A percentile compares a stretch with the other conserved stretches of the same genome.
phyloP scores from a whole-genome alignment of 2,113 vertebrate genomes.

The Pangasianodon gigas region DNA sequence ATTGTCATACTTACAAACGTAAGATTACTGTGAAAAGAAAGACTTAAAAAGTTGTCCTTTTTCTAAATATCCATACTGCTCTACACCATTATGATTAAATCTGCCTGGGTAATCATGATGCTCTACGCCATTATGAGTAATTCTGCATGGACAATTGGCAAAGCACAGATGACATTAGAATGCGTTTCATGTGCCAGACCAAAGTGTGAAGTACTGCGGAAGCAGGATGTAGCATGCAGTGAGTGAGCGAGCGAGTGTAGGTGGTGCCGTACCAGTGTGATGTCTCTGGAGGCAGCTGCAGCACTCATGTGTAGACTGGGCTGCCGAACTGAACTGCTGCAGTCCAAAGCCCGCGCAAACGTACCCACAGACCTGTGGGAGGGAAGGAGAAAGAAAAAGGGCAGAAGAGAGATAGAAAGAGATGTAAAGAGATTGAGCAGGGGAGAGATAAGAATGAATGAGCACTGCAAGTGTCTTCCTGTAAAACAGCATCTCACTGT shows the following conservation, averaged over 20 bases:
- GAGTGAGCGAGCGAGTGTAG: conserved; percentile 25
- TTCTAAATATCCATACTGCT: background rate
- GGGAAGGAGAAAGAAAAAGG: background rate
- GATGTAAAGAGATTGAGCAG: background rate
- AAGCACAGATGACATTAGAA: conserved; percentile 30
- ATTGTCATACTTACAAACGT: background rate
- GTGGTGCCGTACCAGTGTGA: conserved; percentile 72
- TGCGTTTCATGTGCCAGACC: conserved; percentile 23
- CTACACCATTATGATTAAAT: background rate
- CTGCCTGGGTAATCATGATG: background rate
- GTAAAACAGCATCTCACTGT: background rate
- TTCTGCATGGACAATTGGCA: conserved; percentile 19
- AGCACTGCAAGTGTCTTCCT: background rate
- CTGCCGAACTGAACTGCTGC: conserved; percentile 81
- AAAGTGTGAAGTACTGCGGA: conserved; percentile 42
- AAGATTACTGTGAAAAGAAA: background rate
- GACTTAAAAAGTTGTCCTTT: background rate
- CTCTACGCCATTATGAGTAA: background rate
- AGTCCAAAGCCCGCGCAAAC: conserved; percentile 79
- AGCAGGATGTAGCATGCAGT: conserved; percentile 25
- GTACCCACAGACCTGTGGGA: conserved; percentile 76
- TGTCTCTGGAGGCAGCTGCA: conserved; percentile 80
- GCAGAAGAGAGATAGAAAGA: background rate
- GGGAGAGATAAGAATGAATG: background rate
- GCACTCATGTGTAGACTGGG: conserved; percentile 83